Evolutionary conservation across 2,113 vertebrate genomes (phyloP).

Genomic region (Eira barbara): DNA sequence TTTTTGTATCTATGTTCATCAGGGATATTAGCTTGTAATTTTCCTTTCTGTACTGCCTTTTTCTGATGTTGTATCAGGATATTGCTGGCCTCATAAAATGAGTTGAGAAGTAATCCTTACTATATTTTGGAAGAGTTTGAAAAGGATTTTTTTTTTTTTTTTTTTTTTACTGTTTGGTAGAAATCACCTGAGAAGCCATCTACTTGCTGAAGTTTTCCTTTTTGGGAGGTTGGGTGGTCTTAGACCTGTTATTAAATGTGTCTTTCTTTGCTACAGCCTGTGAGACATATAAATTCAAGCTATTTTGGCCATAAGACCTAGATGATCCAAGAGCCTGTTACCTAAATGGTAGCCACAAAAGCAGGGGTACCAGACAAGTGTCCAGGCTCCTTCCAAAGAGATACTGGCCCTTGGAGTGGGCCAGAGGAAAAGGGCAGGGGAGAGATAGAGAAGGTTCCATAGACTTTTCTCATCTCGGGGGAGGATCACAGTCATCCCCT

Average conservation of each 20-base stretch:
- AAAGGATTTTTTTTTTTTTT: neutral
- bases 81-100: neutral
- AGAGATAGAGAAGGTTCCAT: neutral
- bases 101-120: neutral
- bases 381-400: neutral
- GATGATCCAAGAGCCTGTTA: neutral
- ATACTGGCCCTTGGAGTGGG: neutral
- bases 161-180: neutral
- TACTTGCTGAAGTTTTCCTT: neutral
- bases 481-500: neutral
- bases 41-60: neutral
- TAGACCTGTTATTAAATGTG: neutral
- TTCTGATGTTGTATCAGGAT: neutral
- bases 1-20: neutral
- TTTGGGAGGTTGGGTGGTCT: neutral
- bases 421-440: neutral
- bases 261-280: neutral
- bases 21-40: neutral
- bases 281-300: neutral
- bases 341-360: neutral
- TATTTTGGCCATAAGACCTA: neutral
- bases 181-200: neutral
- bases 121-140: neutral
- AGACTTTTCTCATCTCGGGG: neutral
- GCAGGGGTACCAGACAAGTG: neutral